Conservation (phyloP, 1,140 invertebrate genomes). For the Thereuonema tuberculata region DNA sequence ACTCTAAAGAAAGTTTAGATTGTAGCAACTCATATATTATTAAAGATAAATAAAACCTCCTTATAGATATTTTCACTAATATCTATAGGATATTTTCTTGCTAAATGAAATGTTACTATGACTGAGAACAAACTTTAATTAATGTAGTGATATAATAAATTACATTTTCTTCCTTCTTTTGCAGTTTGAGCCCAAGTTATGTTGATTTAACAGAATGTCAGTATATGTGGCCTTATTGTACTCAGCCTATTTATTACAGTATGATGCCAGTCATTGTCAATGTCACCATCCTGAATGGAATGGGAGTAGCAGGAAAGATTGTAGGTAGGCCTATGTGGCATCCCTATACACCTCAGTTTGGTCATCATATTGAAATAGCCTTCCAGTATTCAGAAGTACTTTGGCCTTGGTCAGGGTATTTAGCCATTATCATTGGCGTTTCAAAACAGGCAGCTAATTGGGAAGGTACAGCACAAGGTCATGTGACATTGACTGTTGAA, state of each 20-base stretch:
- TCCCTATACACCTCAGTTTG: constrained; percentile 63
- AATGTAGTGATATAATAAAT: too few relatives aligned
- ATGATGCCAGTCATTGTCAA: constrained; percentile 81
- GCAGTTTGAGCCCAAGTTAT: constrained; percentile 46
- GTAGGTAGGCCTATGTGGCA: constrained; percentile 63
- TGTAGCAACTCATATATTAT: too few relatives aligned
- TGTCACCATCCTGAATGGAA: constrained; percentile 74
- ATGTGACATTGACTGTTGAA: constrained; percentile 68
- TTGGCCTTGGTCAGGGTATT: constrained; percentile 95
- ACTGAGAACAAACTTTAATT: too few relatives aligned
- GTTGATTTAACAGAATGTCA: constrained; percentile 86
- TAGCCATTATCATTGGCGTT: constrained; percentile 63
- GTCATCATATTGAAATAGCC: constrained; percentile 49
- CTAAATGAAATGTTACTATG: too few relatives aligned
- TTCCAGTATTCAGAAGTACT: constrained; percentile 63
- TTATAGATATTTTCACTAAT: too few relatives aligned
- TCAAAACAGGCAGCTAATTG: constrained; percentile 48
- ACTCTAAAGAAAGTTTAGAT: too few relatives aligned
- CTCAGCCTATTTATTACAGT: constrained; percentile 79
- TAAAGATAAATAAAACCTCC: too few relatives aligned
- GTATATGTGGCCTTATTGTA: constrained; percentile 97
- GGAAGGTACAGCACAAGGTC: constrained; percentile 66
- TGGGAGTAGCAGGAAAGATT: constrained; percentile 71
- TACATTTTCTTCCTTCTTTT: constrained; percentile 12
- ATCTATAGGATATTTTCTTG: too few relatives aligned